phyloP scores from a whole-genome alignment of 2,113 vertebrate genomes.

The Edolisoma coerulescens region DNA sequence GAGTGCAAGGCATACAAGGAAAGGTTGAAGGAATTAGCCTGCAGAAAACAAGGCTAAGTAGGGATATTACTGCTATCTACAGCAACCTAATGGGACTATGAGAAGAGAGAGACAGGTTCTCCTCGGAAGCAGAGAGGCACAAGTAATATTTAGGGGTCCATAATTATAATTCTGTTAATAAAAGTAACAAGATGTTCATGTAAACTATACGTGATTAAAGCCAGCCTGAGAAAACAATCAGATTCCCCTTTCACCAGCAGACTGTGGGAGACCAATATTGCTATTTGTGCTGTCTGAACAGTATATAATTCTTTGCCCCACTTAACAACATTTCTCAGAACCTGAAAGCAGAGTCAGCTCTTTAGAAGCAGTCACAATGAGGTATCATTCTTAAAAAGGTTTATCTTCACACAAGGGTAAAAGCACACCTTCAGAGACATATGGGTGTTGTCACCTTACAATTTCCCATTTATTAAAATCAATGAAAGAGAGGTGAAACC shows the following conservation, averaged over 20 bases:
- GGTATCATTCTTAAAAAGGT: neutral
- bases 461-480: neutral
- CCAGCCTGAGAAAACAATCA: neutral
- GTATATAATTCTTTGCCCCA: neutral
- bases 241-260: neutral
- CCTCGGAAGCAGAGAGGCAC: neutral
- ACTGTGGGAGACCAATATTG: neutral
- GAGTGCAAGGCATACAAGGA: neutral
- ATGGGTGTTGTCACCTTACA: neutral
- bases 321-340: neutral
- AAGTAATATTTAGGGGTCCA: neutral
- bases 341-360: neutral
- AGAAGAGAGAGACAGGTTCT: neutral
- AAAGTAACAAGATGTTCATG: neutral
- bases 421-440: fast-evolving
- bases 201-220: neutral
- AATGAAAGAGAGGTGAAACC: neutral
- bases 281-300: neutral
- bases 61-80: neutral
- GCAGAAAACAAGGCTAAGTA: neutral
- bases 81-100: neutral
- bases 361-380: neutral
- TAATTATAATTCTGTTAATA: neutral
- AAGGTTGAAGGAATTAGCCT: neutral
- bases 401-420: neutral